Percentiles rank a stretch among this genome's conserved stretches.
phyloP scores from a whole-genome alignment of 2,797 vertebrate genomes.

The Rhinichthys osculus region DNA sequence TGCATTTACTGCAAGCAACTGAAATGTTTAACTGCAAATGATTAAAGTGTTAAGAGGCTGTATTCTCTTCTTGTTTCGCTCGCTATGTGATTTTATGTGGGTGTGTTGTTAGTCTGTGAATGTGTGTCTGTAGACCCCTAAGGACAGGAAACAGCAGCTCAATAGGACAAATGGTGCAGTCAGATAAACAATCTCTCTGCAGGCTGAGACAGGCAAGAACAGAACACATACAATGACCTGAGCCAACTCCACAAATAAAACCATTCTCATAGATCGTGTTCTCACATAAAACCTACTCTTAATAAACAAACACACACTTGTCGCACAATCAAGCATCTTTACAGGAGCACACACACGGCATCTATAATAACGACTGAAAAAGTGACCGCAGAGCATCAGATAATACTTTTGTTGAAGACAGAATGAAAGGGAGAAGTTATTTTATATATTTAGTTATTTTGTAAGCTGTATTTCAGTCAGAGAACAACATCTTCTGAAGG shows the following conservation, averaged over 20 bases:
- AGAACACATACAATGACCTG: conserved; percentile 19
- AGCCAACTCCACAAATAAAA: conserved; percentile 13
- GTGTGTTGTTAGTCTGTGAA: conserved; percentile 6
- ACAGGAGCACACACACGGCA: not conserved
- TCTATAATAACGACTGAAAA: not conserved
- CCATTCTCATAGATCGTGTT: not conserved
- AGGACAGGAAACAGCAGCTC: conserved; percentile 51
- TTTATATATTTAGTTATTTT: not conserved
- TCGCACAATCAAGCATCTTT: not conserved
- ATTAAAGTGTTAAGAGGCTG: not conserved
- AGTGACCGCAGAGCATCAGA: not conserved
- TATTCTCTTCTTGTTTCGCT: conserved; percentile 3
- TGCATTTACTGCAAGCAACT: not conserved
- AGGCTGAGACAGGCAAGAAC: conserved; percentile 39
- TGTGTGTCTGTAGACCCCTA: conserved; percentile 17
- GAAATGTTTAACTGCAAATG: not conserved
- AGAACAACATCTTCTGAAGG: not conserved
- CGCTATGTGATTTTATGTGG: conserved; percentile 20
- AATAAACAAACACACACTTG: not conserved
- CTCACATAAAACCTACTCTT: not conserved
- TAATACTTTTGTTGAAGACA: not conserved
- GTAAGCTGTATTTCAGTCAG: not conserved
- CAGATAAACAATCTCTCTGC: conserved; percentile 47
- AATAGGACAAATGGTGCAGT: conserved; percentile 49
- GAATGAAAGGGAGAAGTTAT: not conserved